A percentile compares a stretch with the other conserved stretches of the same genome.
Conservation (phyloP, 2,797 vertebrate genomes). For the Lates japonicus region DNA sequence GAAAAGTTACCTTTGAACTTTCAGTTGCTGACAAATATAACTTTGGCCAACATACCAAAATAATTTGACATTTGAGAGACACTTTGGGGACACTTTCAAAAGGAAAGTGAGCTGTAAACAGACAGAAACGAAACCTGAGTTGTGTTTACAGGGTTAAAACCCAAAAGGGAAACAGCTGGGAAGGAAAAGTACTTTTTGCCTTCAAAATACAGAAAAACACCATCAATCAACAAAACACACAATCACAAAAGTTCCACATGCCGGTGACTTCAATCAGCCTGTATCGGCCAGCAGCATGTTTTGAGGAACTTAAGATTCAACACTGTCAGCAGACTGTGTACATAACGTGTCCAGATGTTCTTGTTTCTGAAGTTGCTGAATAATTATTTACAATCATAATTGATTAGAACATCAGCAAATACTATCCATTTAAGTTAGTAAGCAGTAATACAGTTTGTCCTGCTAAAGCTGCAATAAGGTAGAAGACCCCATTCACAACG, state of each 20-base stretch:
- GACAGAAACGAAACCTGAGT: not conserved
- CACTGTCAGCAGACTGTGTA: constrained; percentile 7
- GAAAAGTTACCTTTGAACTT: constrained; percentile 52
- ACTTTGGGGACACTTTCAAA: constrained; percentile 50
- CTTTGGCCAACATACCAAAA: constrained; percentile 25
- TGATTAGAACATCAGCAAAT: not conserved
- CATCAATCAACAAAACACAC: constrained; percentile 54
- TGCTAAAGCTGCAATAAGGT: not conserved
- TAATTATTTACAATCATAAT: constrained; percentile 1
- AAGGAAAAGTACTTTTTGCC: constrained; percentile 36
- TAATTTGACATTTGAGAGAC: constrained; percentile 50
- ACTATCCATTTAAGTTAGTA: too few species aligned
- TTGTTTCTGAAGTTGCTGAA: not conserved
- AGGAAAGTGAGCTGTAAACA: constrained; percentile 19
- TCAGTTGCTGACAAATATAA: constrained; percentile 59
- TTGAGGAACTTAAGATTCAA: constrained; percentile 21
- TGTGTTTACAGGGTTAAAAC: constrained; percentile 43
- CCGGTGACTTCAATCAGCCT: constrained; percentile 45
- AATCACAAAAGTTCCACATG: constrained; percentile 34
- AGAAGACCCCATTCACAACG: not conserved
- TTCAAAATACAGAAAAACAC: constrained; percentile 49
- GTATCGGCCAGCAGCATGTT: constrained; percentile 8
- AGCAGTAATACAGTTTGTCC: constrained; percentile 2
- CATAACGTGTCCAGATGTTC: not conserved
- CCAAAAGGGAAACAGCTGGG: constrained; percentile 9